A percentile compares a stretch with the other conserved stretches of the same genome.
phyloP scores from a whole-genome alignment of 2,888 invertebrate species.

The Sericinus montela region DNA sequence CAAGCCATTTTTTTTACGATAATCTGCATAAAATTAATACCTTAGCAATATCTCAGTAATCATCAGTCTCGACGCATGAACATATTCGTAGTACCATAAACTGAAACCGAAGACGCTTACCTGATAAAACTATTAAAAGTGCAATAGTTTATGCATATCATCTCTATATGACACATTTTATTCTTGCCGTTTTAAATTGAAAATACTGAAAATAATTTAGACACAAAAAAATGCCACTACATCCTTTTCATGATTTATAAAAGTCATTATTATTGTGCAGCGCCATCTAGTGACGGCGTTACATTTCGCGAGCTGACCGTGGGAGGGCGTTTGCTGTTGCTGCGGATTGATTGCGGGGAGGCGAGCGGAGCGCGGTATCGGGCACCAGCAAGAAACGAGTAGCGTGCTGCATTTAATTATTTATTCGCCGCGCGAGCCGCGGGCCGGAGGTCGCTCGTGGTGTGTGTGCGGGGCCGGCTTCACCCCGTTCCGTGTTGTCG shows the following conservation, averaged over 20 bases:
- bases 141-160: too few species aligned
- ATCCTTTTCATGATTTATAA: not conserved
- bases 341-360: slow-evolving; percentile 25
- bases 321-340: slow-evolving; percentile 25
- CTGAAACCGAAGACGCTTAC: too few species aligned
- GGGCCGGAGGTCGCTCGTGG: slow-evolving; percentile 76
- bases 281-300: slow-evolving; percentile 24
- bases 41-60: too few species aligned
- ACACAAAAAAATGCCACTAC: not conserved
- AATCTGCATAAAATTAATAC: too few species aligned
- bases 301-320: slow-evolving; percentile 1
- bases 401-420: slow-evolving; percentile 42
- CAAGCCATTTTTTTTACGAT: too few species aligned
- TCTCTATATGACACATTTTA: too few species aligned
- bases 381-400: slow-evolving; percentile 26
- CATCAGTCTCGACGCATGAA: too few species aligned
- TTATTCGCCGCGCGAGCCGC: slow-evolving; percentile 76
- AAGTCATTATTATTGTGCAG: not conserved
- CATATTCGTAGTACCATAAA: too few species aligned
- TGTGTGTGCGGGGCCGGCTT: slow-evolving; percentile 67
- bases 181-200: too few species aligned
- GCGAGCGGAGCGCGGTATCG: slow-evolving; percentile 27
- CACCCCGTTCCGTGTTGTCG: slow-evolving; percentile 60
- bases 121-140: too few species aligned
- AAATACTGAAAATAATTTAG: too few species aligned